Base-by-base conservation (phyloP, 2,888 invertebrate genomes). In the Caenorhabditis sp. region DNA sequence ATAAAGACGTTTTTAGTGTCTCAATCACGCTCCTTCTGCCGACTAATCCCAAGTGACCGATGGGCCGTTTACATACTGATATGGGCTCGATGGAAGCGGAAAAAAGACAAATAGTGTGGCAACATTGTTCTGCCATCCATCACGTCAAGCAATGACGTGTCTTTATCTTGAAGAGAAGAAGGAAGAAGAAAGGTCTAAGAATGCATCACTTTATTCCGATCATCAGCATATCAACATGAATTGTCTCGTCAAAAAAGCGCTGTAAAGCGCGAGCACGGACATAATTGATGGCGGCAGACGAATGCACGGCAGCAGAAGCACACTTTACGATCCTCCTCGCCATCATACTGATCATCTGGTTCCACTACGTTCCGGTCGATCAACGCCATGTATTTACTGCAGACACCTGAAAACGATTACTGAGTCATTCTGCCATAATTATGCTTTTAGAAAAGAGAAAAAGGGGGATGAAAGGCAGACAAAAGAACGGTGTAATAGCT, bases 281-380 rank as follows among this genome's bases (percentile, higher is more conserved):
- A 87, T 64, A 84, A 64, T 72, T 87, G 87, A 72, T 87, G 86
- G 40, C 84, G 85, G 58, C 87, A 87, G 18, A 86, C 84, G 64
- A 84, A 87, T 15, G 87, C 83, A 37, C 87, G 64, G 60, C 87
- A 87, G 53, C 87, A 87, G 67, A 87, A 87, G 71, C 87, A 87
- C 35, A 86, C 69, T 67, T 82, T 82, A 18, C 76, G 71, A 53
- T 62, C 53, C 22, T 82, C 82, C 28, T 79, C 82, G 22, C 35
- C 50, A 18, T 71, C 78, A 5, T 71, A 62, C 11, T 62, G 62
- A 18, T 62, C 69, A 32, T 77, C 77, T 6, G 69, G 44, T 11
- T 68, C 62, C 5, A 76, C 51, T 1, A 51, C 67, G 13, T 51
- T 44, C 20, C 44, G 77, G 3, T 77, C 77, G 4, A 69, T 20